Evolutionary conservation across 2,113 vertebrate species (phyloP), one percentile per base, ranked within the genome.

Genomic region (Cairina moschata): DNA sequence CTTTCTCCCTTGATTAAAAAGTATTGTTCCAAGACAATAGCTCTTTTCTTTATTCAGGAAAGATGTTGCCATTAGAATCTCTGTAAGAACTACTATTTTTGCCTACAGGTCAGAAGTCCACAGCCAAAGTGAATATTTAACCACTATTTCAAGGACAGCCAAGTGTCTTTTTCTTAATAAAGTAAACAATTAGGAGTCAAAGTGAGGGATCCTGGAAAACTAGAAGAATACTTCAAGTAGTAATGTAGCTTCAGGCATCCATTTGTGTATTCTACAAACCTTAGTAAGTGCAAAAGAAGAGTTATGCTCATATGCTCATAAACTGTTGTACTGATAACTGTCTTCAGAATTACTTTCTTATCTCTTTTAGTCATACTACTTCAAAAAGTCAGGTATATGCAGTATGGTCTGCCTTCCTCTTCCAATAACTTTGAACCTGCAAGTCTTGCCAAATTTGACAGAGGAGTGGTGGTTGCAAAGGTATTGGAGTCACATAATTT

Each of bases 41-140:
- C 5, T 66, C 14, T 76, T 52, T 34, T 22, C 32, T 91, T 80
- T 91, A 73, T 93, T 93, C n/a, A 62, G 56, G 26, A 92, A 87
- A 40, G 89, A 58, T 67, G 55, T 79, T 96, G 48, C 34, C 26
- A 60, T 46, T 84, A 63, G 60, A 56, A 34, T 71, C 28, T 25
- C 79, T 90, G 54, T 82, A 85, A 86, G 63, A 83, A 55, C 26
- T 74, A 46, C 21, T 79, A 25, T 78, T 93, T 84, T 96, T 86
- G 52, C 65, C 40, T 62, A 60, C 17, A 81, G 60, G 79, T 90
- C 79, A 90, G 86, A 94, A 94, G 81, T 93, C 73, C 62, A 85
- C 75, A 66, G 56, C 42, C 79, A 73, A 82, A 90, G 68, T 88
- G 91, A 96, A 93, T 95, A 90, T 95, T 91, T 94, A 95, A 94